Evolutionary conservation across 2,888 invertebrate species (phyloP), one percentile per base, ranked within the genome.

Genomic region (Patella depressa): DNA sequence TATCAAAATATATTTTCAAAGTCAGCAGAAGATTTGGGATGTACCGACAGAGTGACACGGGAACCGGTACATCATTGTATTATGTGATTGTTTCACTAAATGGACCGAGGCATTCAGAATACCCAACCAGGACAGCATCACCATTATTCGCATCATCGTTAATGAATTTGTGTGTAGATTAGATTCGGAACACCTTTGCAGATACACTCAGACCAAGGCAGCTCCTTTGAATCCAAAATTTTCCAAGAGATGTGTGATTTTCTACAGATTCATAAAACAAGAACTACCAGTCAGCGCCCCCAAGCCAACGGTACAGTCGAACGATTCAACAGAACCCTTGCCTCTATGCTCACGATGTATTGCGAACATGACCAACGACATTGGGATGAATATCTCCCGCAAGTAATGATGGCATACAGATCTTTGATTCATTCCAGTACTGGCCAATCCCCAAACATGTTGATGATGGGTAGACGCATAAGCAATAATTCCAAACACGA

Each of bases 371-470:
- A 80, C 2, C 78, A 82, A 71, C 73, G 59, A 7, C 12, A 77
- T 14, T 82, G 77, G 81, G 81, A 83, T 55, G 45, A 15, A 9
- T 78, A 78, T 53, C 76, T 82, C 2, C 81, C 76, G 3, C 79
- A 82, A 17, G 73, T 82, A 3, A 74, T 80, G 76, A 82, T 83
- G 79, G 80, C 80, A 15, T 83, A 83, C 59, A 54, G 79, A 69
- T 77, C 81, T 3, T 78, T 77, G 1, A 59, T 70, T 2, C 80
- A 83, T 54, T 29, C 70, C 11, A 76, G 55, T n/a, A 78, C 79
- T n/a, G 73, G 78, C 34, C 70, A 75, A 29, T 76, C 72, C n/a
- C 81, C 79, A 57, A 83, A 83, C 19, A 81, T 75, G 72, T 77
- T 83, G 78, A 55, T 80, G 34, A 70, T 81, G n/a, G 81, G 80